These are phyloP conservation scores for Crocodylus rhombifer DNA, from an alignment of 2,797 vertebrate genomes.

Conservation along the genomic window DNA sequence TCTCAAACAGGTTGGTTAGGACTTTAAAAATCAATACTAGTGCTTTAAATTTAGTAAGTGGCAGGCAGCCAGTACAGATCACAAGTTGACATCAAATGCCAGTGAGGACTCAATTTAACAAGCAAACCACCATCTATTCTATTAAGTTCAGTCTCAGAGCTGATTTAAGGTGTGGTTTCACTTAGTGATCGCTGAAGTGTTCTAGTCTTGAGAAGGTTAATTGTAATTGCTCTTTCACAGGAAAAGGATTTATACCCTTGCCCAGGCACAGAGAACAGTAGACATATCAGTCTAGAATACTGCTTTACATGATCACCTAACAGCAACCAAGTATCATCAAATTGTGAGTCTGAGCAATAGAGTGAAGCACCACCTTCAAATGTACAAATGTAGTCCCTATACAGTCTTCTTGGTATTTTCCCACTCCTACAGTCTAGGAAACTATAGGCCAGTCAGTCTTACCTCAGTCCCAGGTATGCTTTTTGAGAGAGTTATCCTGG, in stretches of 20 bases:
- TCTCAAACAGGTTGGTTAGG: background rate
- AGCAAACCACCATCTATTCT: background rate
- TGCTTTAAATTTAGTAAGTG: background rate
- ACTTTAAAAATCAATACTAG: background rate
- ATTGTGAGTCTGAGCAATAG: background rate
- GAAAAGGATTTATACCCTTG: constrained; percentile 2
- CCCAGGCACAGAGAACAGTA: background rate
- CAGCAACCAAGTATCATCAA: background rate
- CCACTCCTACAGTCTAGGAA: background rate
- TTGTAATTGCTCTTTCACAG: background rate
- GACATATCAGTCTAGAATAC: background rate
- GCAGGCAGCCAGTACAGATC: background rate
- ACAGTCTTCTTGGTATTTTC: background rate
- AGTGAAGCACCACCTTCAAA: background rate
- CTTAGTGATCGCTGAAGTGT: background rate
- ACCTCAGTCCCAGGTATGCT: too few relatives aligned
- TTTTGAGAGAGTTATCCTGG: too few relatives aligned
- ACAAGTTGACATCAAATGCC: background rate
- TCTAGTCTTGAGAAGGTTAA: background rate
- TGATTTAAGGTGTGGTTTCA: background rate
- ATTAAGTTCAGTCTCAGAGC: background rate
- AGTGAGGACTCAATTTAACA: background rate
- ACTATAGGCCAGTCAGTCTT: too few relatives aligned
- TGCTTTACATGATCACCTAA: background rate
- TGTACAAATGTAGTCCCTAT: background rate